Evolutionary conservation across 2,888 invertebrate species (phyloP).

Genomic region (Melanotus villosus): DNA sequence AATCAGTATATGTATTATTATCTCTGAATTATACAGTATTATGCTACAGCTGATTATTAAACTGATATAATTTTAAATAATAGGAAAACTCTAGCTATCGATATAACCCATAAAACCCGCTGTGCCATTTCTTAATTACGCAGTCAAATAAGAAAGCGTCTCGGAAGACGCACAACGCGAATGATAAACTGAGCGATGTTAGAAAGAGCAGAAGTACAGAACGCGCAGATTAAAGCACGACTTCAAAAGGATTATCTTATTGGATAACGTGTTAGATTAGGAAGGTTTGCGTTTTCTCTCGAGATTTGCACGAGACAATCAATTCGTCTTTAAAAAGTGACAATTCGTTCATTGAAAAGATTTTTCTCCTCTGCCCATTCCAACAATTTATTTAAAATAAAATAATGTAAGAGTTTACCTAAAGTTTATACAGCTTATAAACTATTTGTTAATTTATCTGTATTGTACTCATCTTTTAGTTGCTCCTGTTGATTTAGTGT

Average conservation of each 20-base stretch:
- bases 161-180: constrained; percentile 14
- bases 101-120: neutral
- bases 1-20: no score
- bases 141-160: neutral
- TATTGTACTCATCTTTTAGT: constrained; percentile 28
- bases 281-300: constrained; percentile 32
- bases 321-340: constrained; percentile 24
- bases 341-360: constrained; percentile 29
- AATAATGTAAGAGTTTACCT: neutral
- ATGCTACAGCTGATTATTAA: no score
- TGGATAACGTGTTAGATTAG: constrained; percentile 45
- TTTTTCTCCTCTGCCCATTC: neutral
- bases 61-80: no score
- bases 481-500: constrained; percentile 53
- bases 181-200: constrained; percentile 28
- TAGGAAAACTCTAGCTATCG: neutral
- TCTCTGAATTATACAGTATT: no score
- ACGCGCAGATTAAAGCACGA: constrained; percentile 40
- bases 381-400: no score
- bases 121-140: constrained; percentile 8
- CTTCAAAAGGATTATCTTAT: constrained; percentile 45
- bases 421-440: neutral
- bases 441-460: neutral
- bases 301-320: constrained; percentile 30
- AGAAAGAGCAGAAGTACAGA: constrained; percentile 10